phyloP scores from a whole-genome alignment of 2,113 vertebrate species.

The Platichthys stellatus region DNA sequence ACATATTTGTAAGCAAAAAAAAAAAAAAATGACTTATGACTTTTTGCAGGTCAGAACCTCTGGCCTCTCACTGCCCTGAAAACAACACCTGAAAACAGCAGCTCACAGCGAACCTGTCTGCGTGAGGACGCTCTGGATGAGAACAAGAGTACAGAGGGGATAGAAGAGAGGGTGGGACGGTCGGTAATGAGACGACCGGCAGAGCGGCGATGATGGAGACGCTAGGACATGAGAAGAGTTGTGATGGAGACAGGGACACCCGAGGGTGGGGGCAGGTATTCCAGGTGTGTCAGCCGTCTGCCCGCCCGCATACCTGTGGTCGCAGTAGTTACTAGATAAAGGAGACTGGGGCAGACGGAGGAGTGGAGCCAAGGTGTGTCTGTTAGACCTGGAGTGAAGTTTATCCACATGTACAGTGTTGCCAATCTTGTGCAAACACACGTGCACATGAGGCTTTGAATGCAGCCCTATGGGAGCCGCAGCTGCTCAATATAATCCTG shows the following conservation, averaged over 20 bases:
- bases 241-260: background rate
- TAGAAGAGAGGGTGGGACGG: background rate
- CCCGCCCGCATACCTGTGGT: constrained; percentile 76
- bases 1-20: constrained; percentile 36
- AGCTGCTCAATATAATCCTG: constrained; percentile 27
- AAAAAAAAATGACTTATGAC: background rate
- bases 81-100: constrained; percentile 6
- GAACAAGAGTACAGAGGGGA: background rate
- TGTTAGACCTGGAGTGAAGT: constrained; percentile 34
- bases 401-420: constrained; percentile 32
- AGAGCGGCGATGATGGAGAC: background rate
- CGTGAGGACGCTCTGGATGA: too few species aligned
- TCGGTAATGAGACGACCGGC: background rate
- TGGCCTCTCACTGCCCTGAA: constrained; percentile 2
- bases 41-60: constrained; percentile 29
- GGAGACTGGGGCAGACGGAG: constrained; percentile 38
- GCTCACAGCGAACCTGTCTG: background rate
- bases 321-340: constrained; percentile 43
- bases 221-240: constrained; percentile 15
- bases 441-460: constrained; percentile 31
- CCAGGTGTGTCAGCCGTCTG: constrained; percentile 76
- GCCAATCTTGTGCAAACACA: constrained; percentile 43
- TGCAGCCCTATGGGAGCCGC: background rate
- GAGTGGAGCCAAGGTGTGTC: constrained; percentile 67
- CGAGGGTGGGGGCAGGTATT: constrained; percentile 40